Conservation (phyloP, 2,797 vertebrate genomes). For the Dryobates pubescens region DNA sequence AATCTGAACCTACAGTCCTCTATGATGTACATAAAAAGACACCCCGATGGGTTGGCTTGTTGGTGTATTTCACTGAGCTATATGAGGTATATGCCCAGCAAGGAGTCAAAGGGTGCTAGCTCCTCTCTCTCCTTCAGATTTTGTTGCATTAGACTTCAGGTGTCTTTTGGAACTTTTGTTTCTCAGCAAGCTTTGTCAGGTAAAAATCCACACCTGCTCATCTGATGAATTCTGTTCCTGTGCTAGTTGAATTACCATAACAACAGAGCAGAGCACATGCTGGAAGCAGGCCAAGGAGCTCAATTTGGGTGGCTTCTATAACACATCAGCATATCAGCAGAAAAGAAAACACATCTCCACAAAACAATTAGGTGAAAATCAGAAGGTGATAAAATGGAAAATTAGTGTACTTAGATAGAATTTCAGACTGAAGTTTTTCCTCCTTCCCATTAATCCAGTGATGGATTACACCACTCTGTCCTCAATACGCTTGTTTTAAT, state of each 20-base stretch:
- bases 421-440: neutral
- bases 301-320: neutral
- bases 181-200: neutral
- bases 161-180: neutral
- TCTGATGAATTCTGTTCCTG: neutral
- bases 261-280: neutral
- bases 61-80: neutral
- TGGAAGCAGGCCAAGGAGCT: neutral
- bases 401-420: conserved; percentile 36
- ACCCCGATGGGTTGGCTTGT: neutral
- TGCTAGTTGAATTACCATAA: neutral
- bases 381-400: conserved; percentile 56
- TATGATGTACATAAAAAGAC: accelerated
- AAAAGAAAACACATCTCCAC: neutral
- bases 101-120: neutral
- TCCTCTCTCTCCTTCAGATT: neutral
- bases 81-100: neutral
- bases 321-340: neutral
- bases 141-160: neutral
- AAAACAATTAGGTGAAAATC: conserved; percentile 57
- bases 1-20: neutral
- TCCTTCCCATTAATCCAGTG: conserved; percentile 43
- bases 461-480: neutral
- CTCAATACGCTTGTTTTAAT: conserved; percentile 44
- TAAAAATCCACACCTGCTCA: neutral